Conservation (phyloP, 1,140 invertebrate genomes). For the Atta colombica region DNA sequence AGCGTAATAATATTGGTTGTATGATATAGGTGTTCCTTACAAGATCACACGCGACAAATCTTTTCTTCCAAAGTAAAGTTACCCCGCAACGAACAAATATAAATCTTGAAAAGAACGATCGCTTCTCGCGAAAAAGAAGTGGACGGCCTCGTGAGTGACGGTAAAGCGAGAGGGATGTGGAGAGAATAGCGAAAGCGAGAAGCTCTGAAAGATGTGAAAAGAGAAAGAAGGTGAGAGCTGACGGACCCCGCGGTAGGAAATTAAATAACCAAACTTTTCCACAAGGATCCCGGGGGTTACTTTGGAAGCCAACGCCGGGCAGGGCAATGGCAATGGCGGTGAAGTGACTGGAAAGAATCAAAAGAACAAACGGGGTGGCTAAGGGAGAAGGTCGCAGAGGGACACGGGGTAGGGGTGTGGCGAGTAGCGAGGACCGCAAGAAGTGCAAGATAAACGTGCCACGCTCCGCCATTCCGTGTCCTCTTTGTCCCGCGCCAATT, state of each 20-base stretch:
- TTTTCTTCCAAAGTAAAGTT: constrained; percentile 30
- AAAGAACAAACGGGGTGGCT: constrained; percentile 78
- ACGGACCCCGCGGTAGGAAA: constrained; percentile 71
- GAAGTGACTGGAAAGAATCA: constrained; percentile 80
- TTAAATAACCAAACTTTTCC: constrained; percentile 82
- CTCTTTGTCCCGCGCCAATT: constrained; percentile 74
- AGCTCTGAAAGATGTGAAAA: constrained; percentile 34
- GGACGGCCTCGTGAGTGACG: constrained; percentile 36
- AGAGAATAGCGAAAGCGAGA: constrained; percentile 22
- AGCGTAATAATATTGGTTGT: neutral
- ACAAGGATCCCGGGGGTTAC: constrained; percentile 72
- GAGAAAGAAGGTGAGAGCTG: constrained; percentile 4
- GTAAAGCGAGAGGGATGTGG: neutral
- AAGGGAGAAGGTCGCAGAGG: constrained; percentile 10
- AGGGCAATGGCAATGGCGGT: constrained; percentile 61
- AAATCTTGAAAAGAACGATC: constrained; percentile 57
- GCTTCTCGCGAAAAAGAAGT: constrained; percentile 1
- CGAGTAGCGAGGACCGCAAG: constrained; percentile 63
- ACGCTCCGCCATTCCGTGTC: constrained; percentile 75
- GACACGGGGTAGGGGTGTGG: constrained; percentile 31
- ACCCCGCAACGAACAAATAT: constrained; percentile 29
- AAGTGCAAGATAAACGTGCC: constrained; percentile 81
- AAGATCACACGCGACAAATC: constrained; percentile 45
- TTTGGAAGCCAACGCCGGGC: constrained; percentile 44
- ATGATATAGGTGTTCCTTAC: neutral